Base-by-base conservation (phyloP, 2,888 invertebrate genomes). In the Amiota mariae region DNA sequence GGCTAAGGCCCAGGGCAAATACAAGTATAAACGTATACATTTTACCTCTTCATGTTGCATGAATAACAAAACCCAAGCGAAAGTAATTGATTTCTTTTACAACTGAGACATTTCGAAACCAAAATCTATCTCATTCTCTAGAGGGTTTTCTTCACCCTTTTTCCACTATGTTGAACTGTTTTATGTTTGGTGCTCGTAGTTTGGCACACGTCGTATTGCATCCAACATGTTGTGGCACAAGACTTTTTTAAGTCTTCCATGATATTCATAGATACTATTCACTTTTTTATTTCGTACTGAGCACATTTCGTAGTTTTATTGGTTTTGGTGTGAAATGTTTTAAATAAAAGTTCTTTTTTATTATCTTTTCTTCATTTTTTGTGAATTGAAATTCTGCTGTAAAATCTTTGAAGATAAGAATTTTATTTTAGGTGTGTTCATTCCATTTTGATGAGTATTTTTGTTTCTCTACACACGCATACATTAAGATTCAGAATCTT, bases 1-100 rank as follows among this genome's bases (percentile, higher is more conserved):
- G 24, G 24, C 24, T 24, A 24, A 36, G 36, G 36, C 36, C 36
- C 36, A 36, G 8, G 36, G 36, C 36, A 36, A 36, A 36, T 36
- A 36, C 6, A 24, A 24, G 36, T 36, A 36, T 6, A 24, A 24
- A 3, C 3, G 8, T 36, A 36, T 36, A 36, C 36, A 36, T 36
- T 36, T 36, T 36, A 36, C 36, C 36, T 36, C 8, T 36, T 36
- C 36, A 36, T 36, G 36, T 36, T 36, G 3, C 36, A 36, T 36
- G 36, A 36, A 36, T 36, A 36, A 36, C 36, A 36, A 36, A 36
- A 36, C 36, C 18, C 78, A 63, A 82, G 84, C 82, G 84, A 84
- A 84, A 84, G 83, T 84, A 84, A 84, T 84, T 84, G 83, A 84
- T 84, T 84, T 85, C 84, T 82, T 82, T 85, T 84, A 85, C 80